Evolutionary conservation across 2,888 invertebrate species (phyloP).

Genomic region (Drosophila recens): DNA sequence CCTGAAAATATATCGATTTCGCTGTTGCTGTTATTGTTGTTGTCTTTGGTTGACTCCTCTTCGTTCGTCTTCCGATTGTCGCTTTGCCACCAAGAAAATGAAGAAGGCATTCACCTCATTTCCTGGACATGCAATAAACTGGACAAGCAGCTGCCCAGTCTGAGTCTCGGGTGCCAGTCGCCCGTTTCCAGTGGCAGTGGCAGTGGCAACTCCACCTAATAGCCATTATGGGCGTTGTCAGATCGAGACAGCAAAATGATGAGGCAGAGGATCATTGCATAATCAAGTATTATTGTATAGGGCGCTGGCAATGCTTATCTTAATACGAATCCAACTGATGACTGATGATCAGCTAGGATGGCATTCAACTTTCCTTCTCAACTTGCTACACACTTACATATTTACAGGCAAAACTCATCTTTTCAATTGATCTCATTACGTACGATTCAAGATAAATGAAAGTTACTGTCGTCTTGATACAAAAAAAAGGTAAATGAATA

Average conservation of each 20-base stretch:
- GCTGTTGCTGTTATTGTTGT: conserved; percentile 60
- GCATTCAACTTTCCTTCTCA: conserved; percentile 54
- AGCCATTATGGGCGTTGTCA: conserved; percentile 47
- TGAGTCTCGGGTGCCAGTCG: conserved; percentile 4
- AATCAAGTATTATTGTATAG: conserved; percentile 49
- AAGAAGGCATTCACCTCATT: conserved; percentile 80
- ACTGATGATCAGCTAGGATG: conserved; percentile 60
- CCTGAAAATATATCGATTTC: conserved; percentile 81
- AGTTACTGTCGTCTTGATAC: conserved; percentile 25
- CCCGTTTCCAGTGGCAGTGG: neutral
- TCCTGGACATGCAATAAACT: conserved; percentile 63
- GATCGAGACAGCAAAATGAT: conserved; percentile 3
- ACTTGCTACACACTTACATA: conserved; percentile 10
- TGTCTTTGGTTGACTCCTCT: conserved; percentile 30
- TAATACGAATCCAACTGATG: conserved; percentile 60
- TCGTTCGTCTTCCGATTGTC: conserved; percentile 64
- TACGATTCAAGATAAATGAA: conserved; percentile 48
- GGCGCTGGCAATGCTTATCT: conserved; percentile 47
- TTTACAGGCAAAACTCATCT: conserved; percentile 29
- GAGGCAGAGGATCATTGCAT: conserved; percentile 63
- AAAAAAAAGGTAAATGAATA: conserved; percentile 1
- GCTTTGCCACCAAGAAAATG: conserved; percentile 43
- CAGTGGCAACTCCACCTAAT: conserved; percentile 31
- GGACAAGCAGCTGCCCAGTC: conserved; percentile 49
- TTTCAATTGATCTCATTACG: conserved; percentile 51